Evolutionary conservation across 2,888 invertebrate species (phyloP).

Genomic region (Drosophila colorata): DNA sequence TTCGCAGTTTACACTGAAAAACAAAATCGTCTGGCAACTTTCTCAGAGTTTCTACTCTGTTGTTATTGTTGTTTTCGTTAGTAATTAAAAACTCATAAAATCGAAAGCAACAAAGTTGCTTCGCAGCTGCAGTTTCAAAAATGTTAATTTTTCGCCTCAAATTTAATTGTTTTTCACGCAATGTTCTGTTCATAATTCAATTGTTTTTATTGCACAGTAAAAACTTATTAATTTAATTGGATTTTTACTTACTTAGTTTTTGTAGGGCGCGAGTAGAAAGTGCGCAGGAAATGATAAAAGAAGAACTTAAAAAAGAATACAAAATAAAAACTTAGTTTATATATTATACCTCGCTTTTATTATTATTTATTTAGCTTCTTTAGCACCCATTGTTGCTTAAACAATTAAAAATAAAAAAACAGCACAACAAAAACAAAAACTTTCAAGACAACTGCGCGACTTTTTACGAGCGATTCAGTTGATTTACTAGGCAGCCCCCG

Average conservation of each 20-base stretch:
- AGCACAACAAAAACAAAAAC: conserved; percentile 36
- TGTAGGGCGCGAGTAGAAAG: conserved; percentile 43
- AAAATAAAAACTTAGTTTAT: conserved; percentile 57
- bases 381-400: conserved; percentile 83
- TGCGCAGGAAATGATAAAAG: conserved; percentile 65
- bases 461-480: conserved; percentile 80
- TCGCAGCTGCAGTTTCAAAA: conserved; percentile 29
- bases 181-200: conserved; percentile 75
- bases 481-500: conserved; percentile 75
- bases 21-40: conserved; percentile 22
- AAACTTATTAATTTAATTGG: conserved; percentile 71
- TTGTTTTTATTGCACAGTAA: conserved; percentile 68
- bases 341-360: conserved; percentile 59
- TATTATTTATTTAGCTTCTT: conserved; percentile 74
- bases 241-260: conserved; percentile 44
- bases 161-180: conserved; percentile 52
- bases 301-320: conserved; percentile 4
- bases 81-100: conserved; percentile 68
- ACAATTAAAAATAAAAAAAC: conserved; percentile 77
- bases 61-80: conserved; percentile 9
- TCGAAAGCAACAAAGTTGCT: conserved; percentile 54
- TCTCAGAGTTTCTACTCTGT: conserved; percentile 18
- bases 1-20: neutral
- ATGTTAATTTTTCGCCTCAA: conserved; percentile 37
- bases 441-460: conserved; percentile 60